Evolutionary conservation across 2,888 invertebrate genomes (phyloP).

Genomic region (Drosophila greeni): DNA sequence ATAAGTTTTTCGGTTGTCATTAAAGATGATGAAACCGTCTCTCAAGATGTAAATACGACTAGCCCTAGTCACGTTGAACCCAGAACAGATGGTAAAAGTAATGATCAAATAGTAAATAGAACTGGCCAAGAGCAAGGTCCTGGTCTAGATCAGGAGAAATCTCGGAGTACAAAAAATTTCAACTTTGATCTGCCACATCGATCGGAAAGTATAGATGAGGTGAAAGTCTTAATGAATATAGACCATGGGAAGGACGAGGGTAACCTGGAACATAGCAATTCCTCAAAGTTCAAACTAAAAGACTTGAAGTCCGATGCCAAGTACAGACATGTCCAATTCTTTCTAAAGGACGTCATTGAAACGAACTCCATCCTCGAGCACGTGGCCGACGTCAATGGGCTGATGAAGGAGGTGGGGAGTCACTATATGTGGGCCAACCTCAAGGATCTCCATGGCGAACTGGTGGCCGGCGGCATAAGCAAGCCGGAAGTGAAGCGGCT

Average conservation of each 20-base stretch:
- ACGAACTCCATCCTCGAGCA: constrained; percentile 24
- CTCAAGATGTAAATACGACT: background rate
- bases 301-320: rapidly evolving
- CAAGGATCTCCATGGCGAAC: constrained; percentile 19
- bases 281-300: too few species aligned
- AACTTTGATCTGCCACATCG: background rate
- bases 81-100: background rate
- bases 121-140: background rate
- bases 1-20: background rate
- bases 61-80: background rate
- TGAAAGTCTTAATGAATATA: too few species aligned
- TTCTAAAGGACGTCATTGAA: constrained; percentile 27
- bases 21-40: background rate
- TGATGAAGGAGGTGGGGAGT: constrained; percentile 11
- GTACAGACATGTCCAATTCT: background rate
- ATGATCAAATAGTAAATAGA: background rate
- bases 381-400: background rate
- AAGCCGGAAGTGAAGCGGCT: background rate
- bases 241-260: too few species aligned
- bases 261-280: too few species aligned
- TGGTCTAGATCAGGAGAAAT: background rate
- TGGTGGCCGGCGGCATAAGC: constrained; percentile 18
- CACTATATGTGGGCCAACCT: constrained; percentile 53
- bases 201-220: background rate
- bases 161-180: background rate